Evolutionary conservation across 2,888 invertebrate genomes (phyloP), one percentile per base, ranked within the genome.

Genomic region (Nomada fucata): DNA sequence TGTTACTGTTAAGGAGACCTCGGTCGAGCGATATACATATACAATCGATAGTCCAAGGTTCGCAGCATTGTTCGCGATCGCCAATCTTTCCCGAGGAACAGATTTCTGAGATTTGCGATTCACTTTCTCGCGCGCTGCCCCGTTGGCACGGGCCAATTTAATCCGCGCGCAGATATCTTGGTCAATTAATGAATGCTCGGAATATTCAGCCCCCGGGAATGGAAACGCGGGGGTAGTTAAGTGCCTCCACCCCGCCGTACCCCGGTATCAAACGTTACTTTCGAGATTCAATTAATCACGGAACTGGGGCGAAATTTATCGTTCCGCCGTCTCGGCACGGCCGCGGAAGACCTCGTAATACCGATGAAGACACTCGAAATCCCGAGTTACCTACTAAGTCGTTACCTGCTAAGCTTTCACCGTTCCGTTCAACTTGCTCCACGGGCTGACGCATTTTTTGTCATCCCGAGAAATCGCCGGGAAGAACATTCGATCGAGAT

Each of bases 121-220:
- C 79, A 80, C 79, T 84, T 79, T 85, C 86, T 75, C 65, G 64
- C 76, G 65, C 71, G 65, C 71, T 10, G 13, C 44, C 57, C 15
- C 59, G 42, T 55, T 59, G 82, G 73, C 76, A 69, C 74, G 77
- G 71, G 81, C 76, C 83, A 82, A 87, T 87, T 87, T 87, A 83
- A 87, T 87, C 87, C 72, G 73, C 79, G 76, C 79, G 87, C 88
- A 63, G 83, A 87, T 71, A 71, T 87, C 87, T 87, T 69, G 88
- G 86, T 87, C 86, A 87, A 87, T 87, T 87, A 87, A 87, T 86
- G 87, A 87, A 86, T 87, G 79, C 83, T 82, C 70, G 79, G 85
- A 76, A 84, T 85, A 86, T 79, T 79, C 76, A 79, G 26, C 64
- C 70, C 55, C 64, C n/a, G 26, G 23, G 57, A 52, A 42, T 57